Evolutionary conservation across 1,140 invertebrate genomes (phyloP), one percentile per base, ranked within the genome.

Genomic region (Drosophila littoralis): DNA sequence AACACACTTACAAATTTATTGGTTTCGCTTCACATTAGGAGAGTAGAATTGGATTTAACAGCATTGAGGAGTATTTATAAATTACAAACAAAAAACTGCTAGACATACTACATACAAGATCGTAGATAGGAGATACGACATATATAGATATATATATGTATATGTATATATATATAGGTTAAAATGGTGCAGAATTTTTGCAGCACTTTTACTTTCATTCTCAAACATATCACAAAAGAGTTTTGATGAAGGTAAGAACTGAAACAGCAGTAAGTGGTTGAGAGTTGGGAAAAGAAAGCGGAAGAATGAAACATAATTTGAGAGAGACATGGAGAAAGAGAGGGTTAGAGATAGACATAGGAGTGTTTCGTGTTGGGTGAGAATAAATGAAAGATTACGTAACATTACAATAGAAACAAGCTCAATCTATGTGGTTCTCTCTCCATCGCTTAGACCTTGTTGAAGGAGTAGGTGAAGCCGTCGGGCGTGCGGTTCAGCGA

Each of bases 401-500:
- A 65, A 72, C 51, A 72, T 40, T 61, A 74, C 48, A 61, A 61
- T 76, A 76, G 73, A 72, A 75, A 76, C 68, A 72, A 78, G 73
- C 63, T 81, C 75, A 80, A 85, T 81, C 75, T 90, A 84, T 83
- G 66, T 72, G 51, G 52, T 68, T 79, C 78, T 77, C 75, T 74
- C 50, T 78, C 75, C 75, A 22, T 10, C 51, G 43, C 38, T 82
- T 91, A 90, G 61, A 93, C 89, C 90, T 95, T 96, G 93, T 95
- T 96, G 93, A 97, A 97, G 50, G 94, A 95, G 92, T 96, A 97
- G 75, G 95, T 96, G 92, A 95, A 97, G 69, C 97, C 97, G 88
- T 97, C 96, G 15, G 96, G 96, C 45, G 96, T 96, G 91, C 97
- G 94, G 93, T 97, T 97, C 73, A 97, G 94, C 79, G 94, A 95